Evolutionary conservation across 2,797 vertebrate genomes (phyloP).

Genomic region (Propithecus perrieri): DNA sequence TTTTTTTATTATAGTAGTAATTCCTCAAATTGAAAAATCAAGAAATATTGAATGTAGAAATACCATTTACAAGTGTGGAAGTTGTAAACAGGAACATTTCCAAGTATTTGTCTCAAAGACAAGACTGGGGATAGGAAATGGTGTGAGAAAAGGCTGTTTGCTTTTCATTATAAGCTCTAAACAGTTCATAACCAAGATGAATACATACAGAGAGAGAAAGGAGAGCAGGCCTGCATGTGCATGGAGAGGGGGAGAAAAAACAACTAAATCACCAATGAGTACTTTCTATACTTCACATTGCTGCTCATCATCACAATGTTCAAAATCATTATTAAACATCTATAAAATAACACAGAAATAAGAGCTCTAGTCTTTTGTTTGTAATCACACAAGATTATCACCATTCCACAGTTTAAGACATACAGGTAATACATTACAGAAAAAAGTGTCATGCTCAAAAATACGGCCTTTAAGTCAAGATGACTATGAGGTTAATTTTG

Average conservation of each 20-base stretch:
- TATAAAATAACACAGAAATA: background rate
- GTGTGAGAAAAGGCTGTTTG: background rate
- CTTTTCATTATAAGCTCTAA: background rate
- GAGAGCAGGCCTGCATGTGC: background rate
- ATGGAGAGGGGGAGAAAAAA: background rate
- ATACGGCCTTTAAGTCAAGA: background rate
- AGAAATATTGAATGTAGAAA: background rate
- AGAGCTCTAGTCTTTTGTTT: slow-evolving; percentile 20
- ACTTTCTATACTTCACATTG: background rate
- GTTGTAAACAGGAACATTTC: slow-evolving; percentile 2
- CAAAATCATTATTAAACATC: background rate
- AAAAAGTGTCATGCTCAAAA: slow-evolving; percentile 3
- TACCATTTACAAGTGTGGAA: background rate
- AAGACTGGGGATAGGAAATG: background rate
- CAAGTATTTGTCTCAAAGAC: background rate
- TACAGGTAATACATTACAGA: background rate
- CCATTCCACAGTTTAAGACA: background rate
- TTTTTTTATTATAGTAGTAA: slow-evolving; percentile 29
- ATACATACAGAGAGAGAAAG: background rate
- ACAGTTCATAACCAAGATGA: background rate
- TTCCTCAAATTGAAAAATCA: slow-evolving; percentile 9
- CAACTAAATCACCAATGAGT: background rate
- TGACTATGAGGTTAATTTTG: background rate
- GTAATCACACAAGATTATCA: background rate
- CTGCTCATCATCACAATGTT: background rate